A percentile compares a stretch with the other conserved stretches of the same genome.
Conservation (phyloP, 2,888 invertebrate genomes). For the Imbricaverruca yamaguchii region DNA sequence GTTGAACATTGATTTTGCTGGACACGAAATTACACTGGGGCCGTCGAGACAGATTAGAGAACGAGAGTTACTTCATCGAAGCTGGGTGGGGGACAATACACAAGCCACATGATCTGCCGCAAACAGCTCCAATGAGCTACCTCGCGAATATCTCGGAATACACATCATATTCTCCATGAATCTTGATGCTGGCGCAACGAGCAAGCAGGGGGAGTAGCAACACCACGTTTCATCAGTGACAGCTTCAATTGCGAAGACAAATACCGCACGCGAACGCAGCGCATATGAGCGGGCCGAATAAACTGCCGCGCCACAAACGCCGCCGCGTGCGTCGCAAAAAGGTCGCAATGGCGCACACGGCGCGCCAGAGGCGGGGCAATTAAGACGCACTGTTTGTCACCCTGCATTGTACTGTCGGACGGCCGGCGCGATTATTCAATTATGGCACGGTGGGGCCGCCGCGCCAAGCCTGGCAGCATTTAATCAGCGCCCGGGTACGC, state of each 20-base stretch:
- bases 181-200: no score
- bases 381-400: neutral
- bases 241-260: neutral
- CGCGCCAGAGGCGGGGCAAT: neutral
- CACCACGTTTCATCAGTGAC: no score
- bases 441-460: neutral
- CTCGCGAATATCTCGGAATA: no score
- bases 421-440: slow-evolving; percentile 1
- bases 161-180: no score
- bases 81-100: no score
- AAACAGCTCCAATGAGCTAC: no score
- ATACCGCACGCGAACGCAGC: neutral
- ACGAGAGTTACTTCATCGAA: no score
- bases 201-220: no score
- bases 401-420: neutral
- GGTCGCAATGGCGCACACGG: neutral
- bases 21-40: no score
- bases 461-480: neutral
- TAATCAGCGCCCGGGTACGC: neutral
- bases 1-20: no score
- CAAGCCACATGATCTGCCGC: no score
- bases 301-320: neutral
- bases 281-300: neutral
- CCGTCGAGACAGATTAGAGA: no score
- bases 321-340: neutral